Evolutionary conservation across 2,113 vertebrate genomes (phyloP).

Genomic region (Oncorhynchus kisutch): DNA sequence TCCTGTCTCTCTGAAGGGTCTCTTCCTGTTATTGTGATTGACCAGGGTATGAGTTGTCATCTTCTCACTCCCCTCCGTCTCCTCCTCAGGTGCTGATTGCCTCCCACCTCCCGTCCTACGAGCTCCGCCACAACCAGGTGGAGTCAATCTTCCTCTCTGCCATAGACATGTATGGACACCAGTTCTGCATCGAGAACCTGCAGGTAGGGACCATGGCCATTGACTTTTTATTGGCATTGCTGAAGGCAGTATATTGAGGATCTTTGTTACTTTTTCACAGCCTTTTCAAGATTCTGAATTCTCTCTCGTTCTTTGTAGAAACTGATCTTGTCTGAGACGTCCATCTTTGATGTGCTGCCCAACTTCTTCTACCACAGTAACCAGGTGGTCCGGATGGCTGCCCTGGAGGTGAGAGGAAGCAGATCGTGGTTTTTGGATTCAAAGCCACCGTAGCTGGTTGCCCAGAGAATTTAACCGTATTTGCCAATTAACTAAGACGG

Average conservation of each 20-base stretch:
- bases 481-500: background rate
- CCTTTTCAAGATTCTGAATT: background rate
- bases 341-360: slow-evolving; percentile 97
- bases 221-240: background rate
- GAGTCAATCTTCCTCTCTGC: slow-evolving; percentile 98
- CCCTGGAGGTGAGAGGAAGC: slow-evolving; percentile 84
- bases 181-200: slow-evolving; percentile 98
- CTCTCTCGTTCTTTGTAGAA: slow-evolving; percentile 75
- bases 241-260: background rate
- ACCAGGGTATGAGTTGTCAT: background rate
- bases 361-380: slow-evolving; percentile 99
- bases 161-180: slow-evolving; percentile 98
- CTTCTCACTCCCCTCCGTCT: background rate
- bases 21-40: no score
- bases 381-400: slow-evolving; percentile 97
- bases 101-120: slow-evolving; percentile 96
- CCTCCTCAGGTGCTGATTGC: slow-evolving; percentile 88
- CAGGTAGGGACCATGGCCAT: slow-evolving; percentile 83
- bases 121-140: slow-evolving; percentile 98
- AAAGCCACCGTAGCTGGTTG: background rate
- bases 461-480: background rate
- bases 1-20: background rate
- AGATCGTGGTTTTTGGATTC: background rate
- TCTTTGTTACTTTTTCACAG: no score
- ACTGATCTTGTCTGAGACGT: slow-evolving; percentile 97